A percentile compares a stretch with the other conserved stretches of the same genome.
Evolutionary conservation across 2,797 vertebrate species (phyloP).

Genomic region (Sitta carolinensis): DNA sequence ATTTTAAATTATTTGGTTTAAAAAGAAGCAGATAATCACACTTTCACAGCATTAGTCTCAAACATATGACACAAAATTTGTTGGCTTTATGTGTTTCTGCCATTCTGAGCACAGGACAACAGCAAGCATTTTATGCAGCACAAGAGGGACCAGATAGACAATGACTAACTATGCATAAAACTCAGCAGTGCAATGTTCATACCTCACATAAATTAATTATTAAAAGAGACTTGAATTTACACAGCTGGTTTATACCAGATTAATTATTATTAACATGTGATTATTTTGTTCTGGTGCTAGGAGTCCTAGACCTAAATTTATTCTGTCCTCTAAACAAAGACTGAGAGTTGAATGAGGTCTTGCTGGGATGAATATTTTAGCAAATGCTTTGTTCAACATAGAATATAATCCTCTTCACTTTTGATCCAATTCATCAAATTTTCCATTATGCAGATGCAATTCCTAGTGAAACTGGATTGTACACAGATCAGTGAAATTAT

Average conservation of each 20-base stretch:
- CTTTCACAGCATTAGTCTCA: background rate
- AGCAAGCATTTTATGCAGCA: background rate
- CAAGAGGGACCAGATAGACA: background rate
- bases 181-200: background rate
- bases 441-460: background rate
- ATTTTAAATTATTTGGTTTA: background rate
- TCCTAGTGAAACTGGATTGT: background rate
- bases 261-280: background rate
- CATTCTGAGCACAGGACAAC: background rate
- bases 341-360: background rate
- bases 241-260: background rate
- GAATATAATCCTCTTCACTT: background rate
- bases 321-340: background rate
- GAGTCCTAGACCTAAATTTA: conserved; percentile 11
- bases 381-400: background rate
- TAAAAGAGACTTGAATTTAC: background rate
- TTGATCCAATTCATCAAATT: background rate
- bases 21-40: background rate
- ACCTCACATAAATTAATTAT: background rate
- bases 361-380: background rate
- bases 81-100: background rate
- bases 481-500: background rate
- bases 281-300: background rate
- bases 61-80: background rate
- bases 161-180: background rate